A percentile compares a stretch with the other conserved stretches of the same genome.
phyloP scores from a whole-genome alignment of 2,797 vertebrate species.

The Acridotheres tristis region DNA sequence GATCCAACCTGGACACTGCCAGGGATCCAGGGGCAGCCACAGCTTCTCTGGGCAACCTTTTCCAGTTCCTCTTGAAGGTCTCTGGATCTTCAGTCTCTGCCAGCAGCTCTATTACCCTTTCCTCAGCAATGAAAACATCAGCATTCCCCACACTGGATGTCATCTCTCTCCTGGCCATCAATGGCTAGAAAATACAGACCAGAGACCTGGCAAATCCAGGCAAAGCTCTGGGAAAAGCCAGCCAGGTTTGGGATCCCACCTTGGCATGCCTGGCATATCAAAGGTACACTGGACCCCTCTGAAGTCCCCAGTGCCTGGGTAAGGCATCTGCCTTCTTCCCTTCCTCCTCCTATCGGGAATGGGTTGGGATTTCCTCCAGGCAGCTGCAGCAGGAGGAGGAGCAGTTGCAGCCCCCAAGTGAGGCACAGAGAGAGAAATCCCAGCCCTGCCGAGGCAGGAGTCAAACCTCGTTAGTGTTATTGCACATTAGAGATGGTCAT shows the following conservation, averaged over 20 bases:
- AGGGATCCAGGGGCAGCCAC: neutral
- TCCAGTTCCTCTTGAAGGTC: neutral
- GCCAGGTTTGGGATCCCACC: neutral
- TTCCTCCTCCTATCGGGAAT: neutral
- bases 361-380: neutral
- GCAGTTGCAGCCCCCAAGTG: neutral
- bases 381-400: neutral
- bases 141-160: neutral
- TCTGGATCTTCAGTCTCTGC: neutral
- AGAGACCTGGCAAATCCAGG: neutral
- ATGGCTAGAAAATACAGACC: neutral
- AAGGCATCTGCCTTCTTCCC: neutral
- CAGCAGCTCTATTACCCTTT: neutral
- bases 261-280: too few relatives aligned
- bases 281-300: rapidly evolving
- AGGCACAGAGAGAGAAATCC: neutral
- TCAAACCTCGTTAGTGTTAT: neutral
- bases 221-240: neutral
- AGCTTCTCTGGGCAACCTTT: neutral
- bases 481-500: slow-evolving; percentile 10
- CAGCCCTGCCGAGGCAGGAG: neutral
- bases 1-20: neutral
- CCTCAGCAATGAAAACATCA: neutral
- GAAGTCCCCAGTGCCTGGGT: neutral
- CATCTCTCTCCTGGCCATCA: neutral